Base-by-base conservation (phyloP, 2,888 invertebrate genomes). In the Omphaloscelis lunosa region DNA sequence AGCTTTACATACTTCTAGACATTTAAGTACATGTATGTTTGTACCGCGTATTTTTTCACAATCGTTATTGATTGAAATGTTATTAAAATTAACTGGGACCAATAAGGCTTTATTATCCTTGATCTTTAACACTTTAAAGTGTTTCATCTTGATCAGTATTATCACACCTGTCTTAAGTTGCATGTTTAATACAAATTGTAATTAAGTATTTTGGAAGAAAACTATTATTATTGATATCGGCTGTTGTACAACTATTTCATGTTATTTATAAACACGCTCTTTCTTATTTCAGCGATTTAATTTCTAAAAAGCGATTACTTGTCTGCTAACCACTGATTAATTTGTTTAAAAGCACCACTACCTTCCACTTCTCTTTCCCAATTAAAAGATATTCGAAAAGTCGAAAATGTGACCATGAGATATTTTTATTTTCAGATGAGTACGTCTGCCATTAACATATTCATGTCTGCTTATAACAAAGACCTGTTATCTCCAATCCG, bases 91-190 rank as follows among this genome's bases (percentile, higher is more conserved):
- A 74, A 72, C 61, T 70, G 34, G 8, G 6, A 2, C 61, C 9
- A 15, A 27, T 61, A 63, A 63, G 15, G 39, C 41, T 39, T 58
- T 82, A 82, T 58, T 82, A 82, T 69, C 56, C 6, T 29, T 65
- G 27, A 70, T 72, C 58, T 79, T 69, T 65, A 72, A 62, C 71
- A 72, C 41, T 72, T 61, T 69, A 34, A 23, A 53, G 34, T 58
- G 41, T 27, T 69, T 68, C 17, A 61, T 73, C 51, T 58, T 66
- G 69, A 69, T 83, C 65, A 77, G 12, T 56, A 5, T 61, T 27
- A 45, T 11, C 65, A 58, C 77, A 84, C 74, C 84, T 84, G 83
- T 65, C 39, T 15, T 20, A 23, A 1, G n/a, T 51, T 51, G 48
- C 29, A 39, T 41, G 34, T 74, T 48, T 65, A 29, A 9, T 62